Percentiles rank a stretch among this genome's conserved stretches.
Conservation (phyloP, 2,113 vertebrate genomes). For the Chascanopsetta lugubris region DNA sequence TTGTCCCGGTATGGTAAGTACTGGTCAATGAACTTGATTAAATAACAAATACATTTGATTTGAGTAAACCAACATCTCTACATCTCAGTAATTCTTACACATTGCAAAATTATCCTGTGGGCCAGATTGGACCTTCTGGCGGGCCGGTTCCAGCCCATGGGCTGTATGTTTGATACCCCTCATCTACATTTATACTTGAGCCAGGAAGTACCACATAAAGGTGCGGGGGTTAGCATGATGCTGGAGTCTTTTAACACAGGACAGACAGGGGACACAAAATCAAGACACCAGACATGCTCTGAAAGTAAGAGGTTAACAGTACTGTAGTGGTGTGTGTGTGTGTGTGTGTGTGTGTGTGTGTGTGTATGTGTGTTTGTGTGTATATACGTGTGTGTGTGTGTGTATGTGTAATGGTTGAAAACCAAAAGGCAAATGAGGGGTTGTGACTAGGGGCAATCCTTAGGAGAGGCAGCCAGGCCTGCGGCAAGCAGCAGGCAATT, state of each 20-base stretch:
- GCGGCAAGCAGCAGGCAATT: conserved; percentile 40
- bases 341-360: conserved; percentile 1
- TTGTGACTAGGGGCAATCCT: conserved; percentile 45
- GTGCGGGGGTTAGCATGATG: not conserved
- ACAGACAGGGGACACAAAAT: not conserved
- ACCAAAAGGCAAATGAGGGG: conserved; percentile 49
- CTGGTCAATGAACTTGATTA: too few species aligned
- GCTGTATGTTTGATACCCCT: too few species aligned
- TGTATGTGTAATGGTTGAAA: conserved; percentile 28
- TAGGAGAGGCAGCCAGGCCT: conserved; percentile 40
- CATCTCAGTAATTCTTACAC: too few species aligned
- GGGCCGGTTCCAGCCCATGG: too few species aligned
- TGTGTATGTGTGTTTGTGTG: not conserved
- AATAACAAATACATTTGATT: too few species aligned
- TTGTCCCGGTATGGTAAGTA: too few species aligned
- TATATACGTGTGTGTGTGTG: not conserved
- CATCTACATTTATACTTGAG: too few species aligned
- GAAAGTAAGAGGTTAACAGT: not conserved
- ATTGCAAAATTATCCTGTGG: too few species aligned
- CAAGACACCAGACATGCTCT: not conserved
- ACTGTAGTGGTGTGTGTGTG: not conserved
- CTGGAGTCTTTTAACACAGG: not conserved
- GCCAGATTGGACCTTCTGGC: too few species aligned
- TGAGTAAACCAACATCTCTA: too few species aligned
- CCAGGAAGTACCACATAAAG: too few species aligned